These are phyloP conservation scores for Anseranas semipalmata DNA, from an alignment of 2,113 vertebrate genomes.

Conservation along the genomic window DNA sequence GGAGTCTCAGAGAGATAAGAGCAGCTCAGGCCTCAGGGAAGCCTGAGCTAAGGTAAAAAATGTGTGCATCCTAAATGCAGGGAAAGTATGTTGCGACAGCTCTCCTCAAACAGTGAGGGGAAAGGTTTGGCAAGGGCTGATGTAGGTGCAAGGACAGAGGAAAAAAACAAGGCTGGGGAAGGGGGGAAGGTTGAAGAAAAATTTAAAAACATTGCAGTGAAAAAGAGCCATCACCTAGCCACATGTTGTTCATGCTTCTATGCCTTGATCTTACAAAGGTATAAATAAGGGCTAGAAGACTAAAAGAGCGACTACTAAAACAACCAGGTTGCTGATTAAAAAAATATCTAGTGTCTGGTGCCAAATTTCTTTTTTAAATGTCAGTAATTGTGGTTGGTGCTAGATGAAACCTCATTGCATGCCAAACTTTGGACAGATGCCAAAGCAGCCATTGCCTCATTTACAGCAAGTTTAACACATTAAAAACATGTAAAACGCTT, in stretches of 20 bases:
- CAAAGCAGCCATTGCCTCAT: constrained; percentile 8
- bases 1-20: constrained; percentile 6
- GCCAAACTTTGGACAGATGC: neutral
- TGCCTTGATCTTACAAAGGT: neutral
- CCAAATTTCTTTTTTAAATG: neutral
- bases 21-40: constrained; percentile 2
- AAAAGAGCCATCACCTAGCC: neutral
- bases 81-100: neutral
- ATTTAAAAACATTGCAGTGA: neutral
- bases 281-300: neutral
- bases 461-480: neutral
- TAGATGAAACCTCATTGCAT: neutral
- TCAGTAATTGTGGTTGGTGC: neutral
- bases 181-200: neutral
- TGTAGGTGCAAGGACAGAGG: neutral
- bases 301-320: neutral
- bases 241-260: neutral
- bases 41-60: constrained; percentile 16
- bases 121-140: neutral
- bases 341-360: neutral
- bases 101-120: neutral
- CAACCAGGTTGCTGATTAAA: neutral
- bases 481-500: neutral
- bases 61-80: neutral
- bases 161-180: neutral